Evolutionary conservation across 2,888 invertebrate genomes (phyloP).

Genomic region (Scaeva pyrastri): DNA sequence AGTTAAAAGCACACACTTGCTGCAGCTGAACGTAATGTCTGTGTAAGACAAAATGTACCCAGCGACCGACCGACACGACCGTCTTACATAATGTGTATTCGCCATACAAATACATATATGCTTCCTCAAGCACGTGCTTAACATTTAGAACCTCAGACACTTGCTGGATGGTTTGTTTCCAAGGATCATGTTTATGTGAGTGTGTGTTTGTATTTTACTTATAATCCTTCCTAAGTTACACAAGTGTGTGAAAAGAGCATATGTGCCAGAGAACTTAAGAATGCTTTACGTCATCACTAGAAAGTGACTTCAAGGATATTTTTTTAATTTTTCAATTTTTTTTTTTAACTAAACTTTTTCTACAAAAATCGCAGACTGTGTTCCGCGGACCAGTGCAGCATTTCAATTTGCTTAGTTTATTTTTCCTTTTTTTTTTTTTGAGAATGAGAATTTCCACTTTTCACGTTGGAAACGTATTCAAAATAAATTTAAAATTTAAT

Average conservation of each 20-base stretch:
- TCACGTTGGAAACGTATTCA: not conserved
- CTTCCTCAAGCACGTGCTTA: slow-evolving; percentile 38
- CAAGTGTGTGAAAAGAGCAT: slow-evolving; percentile 5
- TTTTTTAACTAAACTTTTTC: not conserved
- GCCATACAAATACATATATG: slow-evolving; percentile 10
- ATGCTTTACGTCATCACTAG: not conserved
- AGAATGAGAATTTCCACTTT: not conserved
- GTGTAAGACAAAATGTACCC: not conserved
- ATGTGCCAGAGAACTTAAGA: not conserved
- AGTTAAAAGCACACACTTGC: not conserved
- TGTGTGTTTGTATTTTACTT: not conserved
- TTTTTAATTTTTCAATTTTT: not conserved
- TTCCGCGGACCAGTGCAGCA: too few species aligned
- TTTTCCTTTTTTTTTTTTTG: not conserved
- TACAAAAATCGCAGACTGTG: not conserved
- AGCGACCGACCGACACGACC: not conserved
- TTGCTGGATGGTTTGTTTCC: not conserved
- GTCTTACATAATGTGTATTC: slow-evolving; percentile 4
- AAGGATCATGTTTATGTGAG: not conserved
- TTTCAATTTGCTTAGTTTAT: not conserved
- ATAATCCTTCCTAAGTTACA: not conserved
- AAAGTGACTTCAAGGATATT: not conserved
- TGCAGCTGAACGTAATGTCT: slow-evolving; percentile 26
- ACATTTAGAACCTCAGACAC: slow-evolving; percentile 24
- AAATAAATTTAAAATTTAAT: not conserved